These are phyloP conservation scores for Apostichopus leukothele DNA, from an alignment of 53 echinoderm and acorn worm species.

Conservation along the genomic window DNA sequence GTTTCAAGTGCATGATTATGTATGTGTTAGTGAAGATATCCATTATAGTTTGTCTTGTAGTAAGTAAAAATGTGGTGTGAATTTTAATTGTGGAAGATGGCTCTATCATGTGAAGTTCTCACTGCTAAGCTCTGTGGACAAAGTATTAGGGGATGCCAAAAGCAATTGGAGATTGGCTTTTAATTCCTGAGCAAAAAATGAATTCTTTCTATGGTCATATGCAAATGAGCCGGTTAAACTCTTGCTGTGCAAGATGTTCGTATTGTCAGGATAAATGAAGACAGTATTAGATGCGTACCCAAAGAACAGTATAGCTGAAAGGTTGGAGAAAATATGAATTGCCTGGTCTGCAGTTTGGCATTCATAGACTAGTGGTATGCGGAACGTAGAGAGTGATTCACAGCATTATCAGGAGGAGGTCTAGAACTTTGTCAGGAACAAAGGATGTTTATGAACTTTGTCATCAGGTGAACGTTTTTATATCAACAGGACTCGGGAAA, in stretches of 20 bases:
- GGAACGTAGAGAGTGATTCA: no score
- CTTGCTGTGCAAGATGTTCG: slow-evolving; percentile 20
- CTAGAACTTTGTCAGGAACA: no score
- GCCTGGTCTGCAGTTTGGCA: slow-evolving; percentile 1
- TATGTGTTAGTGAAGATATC: no score
- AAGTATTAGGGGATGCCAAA: not conserved
- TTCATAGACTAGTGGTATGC: not conserved
- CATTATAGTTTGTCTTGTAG: no score
- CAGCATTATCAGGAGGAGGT: no score
- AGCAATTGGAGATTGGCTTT: not conserved
- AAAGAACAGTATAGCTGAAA: slow-evolving; percentile 3
- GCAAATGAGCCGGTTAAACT: not conserved
- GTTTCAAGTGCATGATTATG: no score
- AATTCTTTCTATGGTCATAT: slow-evolving; percentile 5
- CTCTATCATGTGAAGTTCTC: not conserved
- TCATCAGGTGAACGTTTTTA: no score
- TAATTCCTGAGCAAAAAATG: not conserved
- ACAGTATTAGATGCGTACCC: slow-evolving; percentile 21
- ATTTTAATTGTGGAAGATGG: no score
- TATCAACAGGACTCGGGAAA: no score
- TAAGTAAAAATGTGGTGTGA: no score
- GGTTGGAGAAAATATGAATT: not conserved
- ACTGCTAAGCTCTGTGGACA: not conserved
- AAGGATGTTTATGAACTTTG: no score
- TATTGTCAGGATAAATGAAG: not conserved